Evolutionary conservation across 2,113 vertebrate species (phyloP).

Genomic region (Trichomycterus rosablanca): DNA sequence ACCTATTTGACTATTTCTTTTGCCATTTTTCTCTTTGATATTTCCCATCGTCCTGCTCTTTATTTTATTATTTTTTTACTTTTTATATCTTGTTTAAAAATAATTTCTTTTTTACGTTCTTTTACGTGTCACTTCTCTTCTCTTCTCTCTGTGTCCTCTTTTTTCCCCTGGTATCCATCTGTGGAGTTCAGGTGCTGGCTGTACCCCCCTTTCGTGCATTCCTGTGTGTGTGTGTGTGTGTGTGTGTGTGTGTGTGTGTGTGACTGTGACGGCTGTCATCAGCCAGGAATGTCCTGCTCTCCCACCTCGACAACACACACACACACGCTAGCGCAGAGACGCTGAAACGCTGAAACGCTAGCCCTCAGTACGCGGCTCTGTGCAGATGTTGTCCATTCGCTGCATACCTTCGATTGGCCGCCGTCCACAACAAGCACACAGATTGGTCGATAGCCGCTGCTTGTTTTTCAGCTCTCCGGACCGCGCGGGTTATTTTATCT

Average conservation of each 20-base stretch:
- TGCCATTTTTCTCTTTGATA: too few species aligned
- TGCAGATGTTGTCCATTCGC: slow-evolving; percentile 75
- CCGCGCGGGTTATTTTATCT: slow-evolving; percentile 67
- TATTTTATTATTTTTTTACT: too few species aligned
- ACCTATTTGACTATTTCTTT: slow-evolving; percentile 1
- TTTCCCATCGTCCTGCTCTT: too few species aligned
- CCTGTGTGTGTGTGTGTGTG: slow-evolving; percentile 68
- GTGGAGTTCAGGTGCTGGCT: slow-evolving; percentile 43
- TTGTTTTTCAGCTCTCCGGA: slow-evolving; percentile 62
- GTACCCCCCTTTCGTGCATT: slow-evolving; percentile 61
- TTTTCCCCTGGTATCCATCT: slow-evolving; percentile 43
- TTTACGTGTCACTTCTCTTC: too few species aligned
- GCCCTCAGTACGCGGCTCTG: slow-evolving; percentile 59
- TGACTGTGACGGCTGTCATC: slow-evolving; percentile 76
- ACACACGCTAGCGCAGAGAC: slow-evolving; percentile 15
- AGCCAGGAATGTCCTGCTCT: slow-evolving; percentile 72
- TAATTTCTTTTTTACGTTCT: too few species aligned
- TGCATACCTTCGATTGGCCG: slow-evolving; percentile 69
- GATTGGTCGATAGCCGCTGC: slow-evolving; percentile 66
- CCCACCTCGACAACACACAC: slow-evolving; percentile 62
- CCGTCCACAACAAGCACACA: slow-evolving; percentile 66
- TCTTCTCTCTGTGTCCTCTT: too few species aligned
- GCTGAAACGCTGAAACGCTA: slow-evolving; percentile 45
- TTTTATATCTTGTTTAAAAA: too few species aligned
- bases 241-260: slow-evolving; percentile 71